Conservation (phyloP, 2,888 invertebrate genomes). For the Automeris io region DNA sequence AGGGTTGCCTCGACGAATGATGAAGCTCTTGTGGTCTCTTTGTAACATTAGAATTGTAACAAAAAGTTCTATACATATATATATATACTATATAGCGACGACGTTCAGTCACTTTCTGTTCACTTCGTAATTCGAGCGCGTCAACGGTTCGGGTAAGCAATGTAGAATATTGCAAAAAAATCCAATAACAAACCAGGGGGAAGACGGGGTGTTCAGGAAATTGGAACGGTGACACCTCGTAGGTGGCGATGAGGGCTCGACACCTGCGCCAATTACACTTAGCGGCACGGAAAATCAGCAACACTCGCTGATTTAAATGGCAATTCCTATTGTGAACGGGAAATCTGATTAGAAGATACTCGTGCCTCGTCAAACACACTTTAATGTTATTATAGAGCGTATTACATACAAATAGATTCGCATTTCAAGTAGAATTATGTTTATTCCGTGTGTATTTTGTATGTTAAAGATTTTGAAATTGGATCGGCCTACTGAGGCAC, state of each 20-base stretch:
- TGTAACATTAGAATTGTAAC: conserved; percentile 2
- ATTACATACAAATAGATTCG: too few relatives aligned
- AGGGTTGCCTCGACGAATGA: background rate
- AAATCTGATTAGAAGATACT: conserved; percentile 6
- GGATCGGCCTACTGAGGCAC: too few relatives aligned
- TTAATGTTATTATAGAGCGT: too few relatives aligned
- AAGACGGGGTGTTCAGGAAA: conserved; percentile 42
- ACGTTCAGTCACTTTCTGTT: conserved; percentile 6
- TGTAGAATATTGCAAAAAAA: conserved; percentile 63
- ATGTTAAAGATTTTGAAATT: too few relatives aligned
- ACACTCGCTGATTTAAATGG: conserved; percentile 19
- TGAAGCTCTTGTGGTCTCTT: conserved; percentile 1
- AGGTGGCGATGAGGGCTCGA: conserved; percentile 28
- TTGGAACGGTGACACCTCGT: conserved; percentile 56
- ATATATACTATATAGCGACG: background rate
- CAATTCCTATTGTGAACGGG: conserved; percentile 6
- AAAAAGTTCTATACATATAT: conserved; percentile 1
- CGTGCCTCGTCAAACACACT: background rate
- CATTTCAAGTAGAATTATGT: too few relatives aligned
- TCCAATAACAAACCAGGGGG: conserved; percentile 45
- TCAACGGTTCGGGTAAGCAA: conserved; percentile 42
- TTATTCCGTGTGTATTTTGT: too few relatives aligned
- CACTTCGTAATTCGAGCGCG: conserved; percentile 33
- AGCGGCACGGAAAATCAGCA: conserved; percentile 24
- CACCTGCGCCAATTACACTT: conserved; percentile 50